Conservation (phyloP, 1,140 invertebrate genomes). For the Procambarus clarkii region DNA sequence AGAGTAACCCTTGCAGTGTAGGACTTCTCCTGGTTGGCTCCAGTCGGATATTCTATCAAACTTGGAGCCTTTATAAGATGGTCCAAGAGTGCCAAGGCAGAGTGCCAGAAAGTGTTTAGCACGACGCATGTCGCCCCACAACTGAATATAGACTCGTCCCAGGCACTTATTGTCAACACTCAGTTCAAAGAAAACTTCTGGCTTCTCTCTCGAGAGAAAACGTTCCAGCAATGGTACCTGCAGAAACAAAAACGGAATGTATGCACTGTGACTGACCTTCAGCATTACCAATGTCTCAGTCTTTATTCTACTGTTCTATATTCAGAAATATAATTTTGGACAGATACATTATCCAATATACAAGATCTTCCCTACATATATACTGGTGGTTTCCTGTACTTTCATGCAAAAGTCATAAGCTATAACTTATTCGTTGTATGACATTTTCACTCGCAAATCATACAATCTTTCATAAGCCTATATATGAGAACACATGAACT, state of each 20-base stretch:
- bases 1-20: conserved; percentile 11
- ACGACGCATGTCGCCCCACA: conserved; percentile 49
- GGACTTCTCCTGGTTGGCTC: conserved; percentile 28
- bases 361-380: too few species aligned
- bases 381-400: too few species aligned
- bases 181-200: conserved; percentile 37
- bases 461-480: too few species aligned
- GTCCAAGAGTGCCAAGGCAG: conserved; percentile 36
- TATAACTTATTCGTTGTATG: too few species aligned
- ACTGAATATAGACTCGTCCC: conserved; percentile 29
- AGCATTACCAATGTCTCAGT: too few species aligned
- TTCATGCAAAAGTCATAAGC: too few species aligned
- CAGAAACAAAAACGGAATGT: background rate
- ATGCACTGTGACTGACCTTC: background rate
- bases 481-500: too few species aligned
- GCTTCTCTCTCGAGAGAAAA: background rate
- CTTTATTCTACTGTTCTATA: too few species aligned
- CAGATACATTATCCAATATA: too few species aligned
- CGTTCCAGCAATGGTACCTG: conserved; percentile 45
- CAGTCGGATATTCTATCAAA: background rate
- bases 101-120: conserved; percentile 47
- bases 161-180: background rate
- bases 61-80: conserved; percentile 23
- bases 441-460: too few species aligned
- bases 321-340: too few species aligned